phyloP scores from a whole-genome alignment of 2,797 vertebrate genomes.

The Typhlichthys eigenmanni region DNA sequence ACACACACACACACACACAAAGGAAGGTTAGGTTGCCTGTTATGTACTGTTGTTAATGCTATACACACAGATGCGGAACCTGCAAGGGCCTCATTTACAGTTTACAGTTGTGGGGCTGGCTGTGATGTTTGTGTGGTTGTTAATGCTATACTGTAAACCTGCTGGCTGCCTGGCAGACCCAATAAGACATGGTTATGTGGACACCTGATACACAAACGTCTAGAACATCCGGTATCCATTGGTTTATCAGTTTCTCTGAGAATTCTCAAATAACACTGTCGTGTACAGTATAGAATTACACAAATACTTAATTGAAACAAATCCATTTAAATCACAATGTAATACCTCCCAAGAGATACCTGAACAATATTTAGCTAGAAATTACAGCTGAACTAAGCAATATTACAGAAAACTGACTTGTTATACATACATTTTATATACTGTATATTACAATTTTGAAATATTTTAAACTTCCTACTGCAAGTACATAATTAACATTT shows the following conservation, averaged over 20 bases:
- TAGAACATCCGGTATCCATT: constrained; percentile 48
- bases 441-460: no score
- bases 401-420: no score
- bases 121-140: constrained; percentile 62
- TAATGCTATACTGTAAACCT: constrained; percentile 64
- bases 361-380: no score
- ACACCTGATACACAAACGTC: constrained; percentile 63
- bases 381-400: no score
- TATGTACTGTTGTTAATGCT: constrained; percentile 38
- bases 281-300: not conserved
- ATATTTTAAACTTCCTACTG: no score
- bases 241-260: constrained; percentile 1
- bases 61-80: constrained; percentile 17
- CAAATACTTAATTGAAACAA: not conserved
- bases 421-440: no score
- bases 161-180: constrained; percentile 53
- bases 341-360: no score
- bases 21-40: constrained; percentile 22
- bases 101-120: constrained; percentile 55
- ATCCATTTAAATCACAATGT: no score
- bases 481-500: no score
- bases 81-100: constrained; percentile 60
- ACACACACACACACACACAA: constrained; percentile 20
- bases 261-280: constrained; percentile 14
- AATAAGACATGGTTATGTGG: constrained; percentile 62